phyloP scores from a whole-genome alignment of 1,140 invertebrate species.

The Condylostylus longicornis region DNA sequence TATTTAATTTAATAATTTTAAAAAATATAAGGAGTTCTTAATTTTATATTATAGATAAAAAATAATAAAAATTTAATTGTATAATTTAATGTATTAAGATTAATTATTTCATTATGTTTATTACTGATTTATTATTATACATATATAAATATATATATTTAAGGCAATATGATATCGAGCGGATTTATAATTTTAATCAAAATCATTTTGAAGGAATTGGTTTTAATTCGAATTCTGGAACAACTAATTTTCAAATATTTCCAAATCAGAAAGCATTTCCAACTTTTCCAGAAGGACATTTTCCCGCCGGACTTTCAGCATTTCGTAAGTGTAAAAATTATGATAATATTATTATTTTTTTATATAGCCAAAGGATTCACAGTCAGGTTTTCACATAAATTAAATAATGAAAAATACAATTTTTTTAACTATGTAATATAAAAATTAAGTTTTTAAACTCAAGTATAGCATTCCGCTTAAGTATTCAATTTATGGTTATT shows the following conservation, averaged over 20 bases:
- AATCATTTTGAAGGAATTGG: neutral
- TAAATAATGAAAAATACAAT: too few species aligned
- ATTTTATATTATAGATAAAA: too few species aligned
- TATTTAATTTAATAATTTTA: neutral
- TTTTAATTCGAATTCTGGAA: neutral
- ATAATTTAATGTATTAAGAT: too few species aligned
- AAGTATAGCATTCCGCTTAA: too few species aligned
- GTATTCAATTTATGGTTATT: too few species aligned
- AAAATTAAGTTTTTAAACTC: too few species aligned
- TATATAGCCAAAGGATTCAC: neutral
- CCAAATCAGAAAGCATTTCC: constrained; percentile 10
- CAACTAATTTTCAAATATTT: neutral
- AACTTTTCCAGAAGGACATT: constrained; percentile 21
- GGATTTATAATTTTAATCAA: neutral
- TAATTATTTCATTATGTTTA: neutral
- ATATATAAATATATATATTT: neutral
- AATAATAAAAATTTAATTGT: too few species aligned
- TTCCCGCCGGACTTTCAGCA: constrained; percentile 25
- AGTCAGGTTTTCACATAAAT: too few species aligned
- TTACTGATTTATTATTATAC: neutral
- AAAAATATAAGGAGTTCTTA: too few species aligned
- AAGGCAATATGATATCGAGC: neutral
- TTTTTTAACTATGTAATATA: too few species aligned
- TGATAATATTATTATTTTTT: constrained; percentile 6
- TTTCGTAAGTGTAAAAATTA: constrained; percentile 24